phyloP scores from a whole-genome alignment of 2,113 vertebrate species.

The Sapayoa aenigma region DNA sequence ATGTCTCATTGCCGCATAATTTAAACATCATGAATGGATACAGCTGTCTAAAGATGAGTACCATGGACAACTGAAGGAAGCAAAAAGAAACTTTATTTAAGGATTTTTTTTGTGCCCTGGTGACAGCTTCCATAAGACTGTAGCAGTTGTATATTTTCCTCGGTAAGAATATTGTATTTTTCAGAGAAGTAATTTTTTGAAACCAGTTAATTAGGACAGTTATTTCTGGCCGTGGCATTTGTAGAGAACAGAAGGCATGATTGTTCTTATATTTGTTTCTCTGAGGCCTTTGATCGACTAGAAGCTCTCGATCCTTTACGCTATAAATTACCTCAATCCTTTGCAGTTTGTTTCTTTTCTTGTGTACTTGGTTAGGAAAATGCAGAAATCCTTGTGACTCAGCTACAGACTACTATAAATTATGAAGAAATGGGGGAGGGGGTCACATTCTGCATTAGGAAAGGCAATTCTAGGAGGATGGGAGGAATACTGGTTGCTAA shows the following conservation, averaged over 20 bases:
- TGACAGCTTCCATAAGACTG: slow-evolving; percentile 56
- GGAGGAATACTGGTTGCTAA: slow-evolving; percentile 36
- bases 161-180: slow-evolving; percentile 40
- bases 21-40: neutral
- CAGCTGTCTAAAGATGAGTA: slow-evolving; percentile 33
- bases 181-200: slow-evolving; percentile 45
- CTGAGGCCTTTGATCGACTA: slow-evolving; percentile 66
- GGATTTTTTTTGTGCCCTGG: slow-evolving; percentile 24
- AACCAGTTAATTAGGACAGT: slow-evolving; percentile 72
- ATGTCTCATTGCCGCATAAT: neutral
- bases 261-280: slow-evolving; percentile 66
- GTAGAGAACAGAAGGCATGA: slow-evolving; percentile 65
- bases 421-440: slow-evolving; percentile 54
- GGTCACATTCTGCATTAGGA: slow-evolving; percentile 47
- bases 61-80: neutral
- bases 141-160: slow-evolving; percentile 53
- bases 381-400: slow-evolving; percentile 45
- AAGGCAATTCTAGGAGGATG: slow-evolving; percentile 39
- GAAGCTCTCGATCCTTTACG: slow-evolving; percentile 62
- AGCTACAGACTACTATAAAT: slow-evolving; percentile 64
- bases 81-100: neutral
- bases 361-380: slow-evolving; percentile 42
- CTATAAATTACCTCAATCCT: slow-evolving; percentile 61
- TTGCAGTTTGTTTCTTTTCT: slow-evolving; percentile 46
- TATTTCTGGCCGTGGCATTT: slow-evolving; percentile 69